A percentile compares a stretch with the other conserved stretches of the same genome.
phyloP scores from a whole-genome alignment of 2,797 vertebrate species.

The Chaunax sp. region DNA sequence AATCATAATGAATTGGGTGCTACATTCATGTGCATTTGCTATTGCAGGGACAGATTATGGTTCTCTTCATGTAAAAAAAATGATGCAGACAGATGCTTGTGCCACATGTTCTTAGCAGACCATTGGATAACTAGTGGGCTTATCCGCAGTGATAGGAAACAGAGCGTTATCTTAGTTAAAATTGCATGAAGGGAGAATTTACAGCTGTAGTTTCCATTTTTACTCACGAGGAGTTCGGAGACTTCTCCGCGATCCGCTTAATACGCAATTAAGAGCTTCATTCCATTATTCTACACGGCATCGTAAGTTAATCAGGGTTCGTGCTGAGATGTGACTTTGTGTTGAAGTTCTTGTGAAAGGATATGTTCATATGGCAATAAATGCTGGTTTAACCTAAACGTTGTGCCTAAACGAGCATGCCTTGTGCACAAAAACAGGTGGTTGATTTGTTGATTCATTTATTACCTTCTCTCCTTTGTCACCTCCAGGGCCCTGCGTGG shows the following conservation, averaged over 20 bases:
- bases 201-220: constrained; percentile 39
- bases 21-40: constrained; percentile 14
- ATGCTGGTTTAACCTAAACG: constrained; percentile 47
- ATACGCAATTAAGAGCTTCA: constrained; percentile 63
- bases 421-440: background rate
- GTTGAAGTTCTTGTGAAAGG: constrained; percentile 36
- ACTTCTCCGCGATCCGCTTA: constrained; percentile 52
- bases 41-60: constrained; percentile 8
- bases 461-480: constrained; percentile 78
- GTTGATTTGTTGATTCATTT: constrained; percentile 16
- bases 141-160: constrained; percentile 36
- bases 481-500: constrained; percentile 61
- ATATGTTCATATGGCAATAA: constrained; percentile 46
- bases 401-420: constrained; percentile 11
- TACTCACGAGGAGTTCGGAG: constrained; percentile 46
- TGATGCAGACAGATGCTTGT: constrained; percentile 56
- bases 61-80: constrained; percentile 30
- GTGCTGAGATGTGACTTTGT: constrained; percentile 47
- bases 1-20: constrained; percentile 43
- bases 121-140: constrained; percentile 38
- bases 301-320: constrained; percentile 67
- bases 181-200: constrained; percentile 34
- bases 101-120: constrained; percentile 52
- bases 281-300: constrained; percentile 61
- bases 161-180: constrained; percentile 34